Base-by-base conservation (phyloP, 2,888 invertebrate species). In the Halictus ligatus region DNA sequence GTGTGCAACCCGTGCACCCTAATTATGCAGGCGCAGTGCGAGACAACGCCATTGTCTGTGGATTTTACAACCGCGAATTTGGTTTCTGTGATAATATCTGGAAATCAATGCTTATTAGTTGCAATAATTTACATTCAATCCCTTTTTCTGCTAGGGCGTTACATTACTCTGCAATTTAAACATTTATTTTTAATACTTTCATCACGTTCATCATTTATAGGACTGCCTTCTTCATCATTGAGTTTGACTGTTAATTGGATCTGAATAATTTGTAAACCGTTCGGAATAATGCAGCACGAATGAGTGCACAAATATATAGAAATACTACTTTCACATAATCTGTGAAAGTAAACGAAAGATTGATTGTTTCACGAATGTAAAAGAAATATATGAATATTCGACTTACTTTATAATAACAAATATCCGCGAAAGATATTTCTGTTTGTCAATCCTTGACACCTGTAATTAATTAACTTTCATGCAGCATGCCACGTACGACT, bases 1-100 rank as follows among this genome's bases (percentile, higher is more conserved):
- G 80, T 84, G 83, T 86, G 86, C 83, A 75, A 80, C 77, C 74
- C 83, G 79, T 82, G 83, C 90, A 88, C 88, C 84, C 88, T 86
- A 90, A 89, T 89, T 89, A 89, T 78, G 88, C 80, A 79, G 46
- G 67, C 78, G 40, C 81, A n/a, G n/a, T 29, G 75, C 75, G 50
- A 50, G 78, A 60, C 54, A 50, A 40, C 54, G 74, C 67, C 69
- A 50, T 67, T 69, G 67, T 75, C 67, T 18, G 84, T 13, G 77
- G 18, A 75, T 78, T 75, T 87, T 71, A 60, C 58, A 2, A 43
- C 35, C 15, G 7, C 48, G 73, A 77, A 73, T 74, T 58, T 67
- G 64, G 73, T 76, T 40, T 54, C 54, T 35, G 29, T 29, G 72
- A 50, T 50, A 71, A 71, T 78, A 48, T 35, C 69, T 71, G 54